Percentiles rank a stretch among this genome's conserved stretches.
Evolutionary conservation across 2,888 invertebrate species (phyloP).

Genomic region (Spatulosminthurus flaviceps): DNA sequence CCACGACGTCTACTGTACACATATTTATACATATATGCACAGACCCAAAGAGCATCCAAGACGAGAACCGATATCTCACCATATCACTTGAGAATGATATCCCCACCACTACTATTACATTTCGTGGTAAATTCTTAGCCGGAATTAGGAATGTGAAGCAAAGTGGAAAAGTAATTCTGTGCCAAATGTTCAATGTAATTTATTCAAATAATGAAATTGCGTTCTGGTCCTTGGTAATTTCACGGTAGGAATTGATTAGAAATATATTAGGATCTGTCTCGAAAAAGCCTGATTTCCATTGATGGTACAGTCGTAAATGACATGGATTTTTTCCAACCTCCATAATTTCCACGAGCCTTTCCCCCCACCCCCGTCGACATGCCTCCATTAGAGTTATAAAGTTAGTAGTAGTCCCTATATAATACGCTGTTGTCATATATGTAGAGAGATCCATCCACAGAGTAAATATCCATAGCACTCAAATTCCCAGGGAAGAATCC

Average conservation of each 20-base stretch:
- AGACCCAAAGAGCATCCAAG: not conserved
- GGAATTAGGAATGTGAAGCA: not conserved
- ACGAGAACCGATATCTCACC: not conserved
- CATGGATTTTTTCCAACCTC: not conserved
- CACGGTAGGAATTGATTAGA: constrained; percentile 9
- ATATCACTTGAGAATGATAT: constrained; percentile 1
- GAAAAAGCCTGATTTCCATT: constrained; percentile 9
- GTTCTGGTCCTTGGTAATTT: not conserved
- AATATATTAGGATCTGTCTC: constrained; percentile 7
- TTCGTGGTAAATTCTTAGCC: not conserved
- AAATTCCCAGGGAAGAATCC: too few species aligned
- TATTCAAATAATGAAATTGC: constrained; percentile 14
- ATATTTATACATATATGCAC: too few species aligned
- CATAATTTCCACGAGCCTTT: not conserved
- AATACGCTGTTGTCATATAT: too few species aligned
- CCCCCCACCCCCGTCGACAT: too few species aligned
- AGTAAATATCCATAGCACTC: too few species aligned
- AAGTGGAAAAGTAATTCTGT: constrained; percentile 3
- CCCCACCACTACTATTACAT: not conserved
- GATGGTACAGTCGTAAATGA: not conserved
- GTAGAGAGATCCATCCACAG: too few species aligned
- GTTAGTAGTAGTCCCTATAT: too few species aligned
- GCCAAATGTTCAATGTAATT: constrained; percentile 3
- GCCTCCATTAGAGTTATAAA: too few species aligned
- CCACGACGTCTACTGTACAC: too few species aligned